Evolutionary conservation across 2,797 vertebrate genomes (phyloP), one percentile per base, ranked within the genome.

Genomic region (Hybognathus amarus): DNA sequence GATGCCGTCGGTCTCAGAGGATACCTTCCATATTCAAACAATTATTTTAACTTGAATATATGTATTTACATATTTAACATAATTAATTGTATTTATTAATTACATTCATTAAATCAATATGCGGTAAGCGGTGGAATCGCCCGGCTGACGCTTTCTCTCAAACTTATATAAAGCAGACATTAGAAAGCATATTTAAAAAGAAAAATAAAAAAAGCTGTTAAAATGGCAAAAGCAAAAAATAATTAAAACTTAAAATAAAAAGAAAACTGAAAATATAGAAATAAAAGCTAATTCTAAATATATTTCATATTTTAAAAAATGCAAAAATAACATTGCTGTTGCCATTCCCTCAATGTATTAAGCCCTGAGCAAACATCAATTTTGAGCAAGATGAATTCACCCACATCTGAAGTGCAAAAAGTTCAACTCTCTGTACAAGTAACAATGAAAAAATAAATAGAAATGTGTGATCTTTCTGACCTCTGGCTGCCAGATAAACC

Each of bases 401-500:
- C 3, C 30, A 38, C 13, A 67, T 40, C 11, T 59, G 36, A 79
- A 24, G 52, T 27, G 10, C 30, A 83, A 40, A 80, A 69, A 85
- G 83, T 59, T 81, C 63, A 70, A 30, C 67, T 30, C 69, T 80
- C 67, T 87, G 69, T 82, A 83, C 78, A 80, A 88, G 80, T 86
- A 85, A 85, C 88, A 84, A 79, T 75, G 79, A 89, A 88, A n/a
- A 92, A 84, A 91, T 90, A 93, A 42, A 42, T 42, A 66, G 33
- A 92, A 89, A 80, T 64, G 80, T 82, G 85, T 90, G 89, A 85
- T 85, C 86, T 77, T 90, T 83, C 87, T 90, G 89, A 82, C 88
- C 90, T 91, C 90, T 92, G 91, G 88, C 90, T 89, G 88, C 83
- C 85, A 91, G 91, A 92, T 90, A 88, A 92, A 90, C 79, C 84